A percentile compares a stretch with the other conserved stretches of the same genome.
These are phyloP conservation scores for Mythimna ferrago DNA, from an alignment of 2,888 invertebrate genomes.

Conservation along the genomic window DNA sequence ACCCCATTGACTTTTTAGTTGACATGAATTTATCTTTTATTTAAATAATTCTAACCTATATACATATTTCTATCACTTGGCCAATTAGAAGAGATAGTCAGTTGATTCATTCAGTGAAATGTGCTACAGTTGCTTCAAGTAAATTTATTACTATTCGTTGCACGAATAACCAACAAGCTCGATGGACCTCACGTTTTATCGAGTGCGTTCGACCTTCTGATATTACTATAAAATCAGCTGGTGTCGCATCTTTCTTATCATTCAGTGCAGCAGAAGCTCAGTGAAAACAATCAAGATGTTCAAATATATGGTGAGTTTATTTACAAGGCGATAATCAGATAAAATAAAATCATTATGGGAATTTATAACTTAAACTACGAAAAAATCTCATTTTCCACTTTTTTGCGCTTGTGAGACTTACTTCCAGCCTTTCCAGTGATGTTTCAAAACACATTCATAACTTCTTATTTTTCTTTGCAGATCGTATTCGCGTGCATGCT, in stretches of 20 bases:
- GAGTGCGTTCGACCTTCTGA: conserved; percentile 71
- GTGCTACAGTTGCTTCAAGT: conserved; percentile 50
- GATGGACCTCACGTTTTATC: conserved; percentile 65
- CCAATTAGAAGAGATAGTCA: neutral
- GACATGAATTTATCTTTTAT: neutral
- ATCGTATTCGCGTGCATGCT: conserved; percentile 86
- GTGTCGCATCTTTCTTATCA: conserved; percentile 65
- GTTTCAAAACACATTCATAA: neutral
- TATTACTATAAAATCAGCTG: conserved; percentile 72
- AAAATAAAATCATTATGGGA: neutral
- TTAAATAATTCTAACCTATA: neutral
- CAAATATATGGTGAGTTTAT: conserved; percentile 76
- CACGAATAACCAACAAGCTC: conserved; percentile 10
- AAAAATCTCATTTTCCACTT: neutral
- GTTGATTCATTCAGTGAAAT: conserved; percentile 26
- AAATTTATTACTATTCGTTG: conserved; percentile 46
- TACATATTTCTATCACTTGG: neutral
- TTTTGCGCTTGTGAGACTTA: neutral
- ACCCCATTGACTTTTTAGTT: neutral
- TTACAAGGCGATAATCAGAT: neutral
- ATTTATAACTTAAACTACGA: neutral
- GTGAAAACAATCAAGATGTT: conserved; percentile 79
- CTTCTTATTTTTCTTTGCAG: conserved; percentile 73
- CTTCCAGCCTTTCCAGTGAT: neutral
- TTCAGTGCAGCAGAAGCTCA: conserved; percentile 69